Evolutionary conservation across 2,113 vertebrate species (phyloP), one percentile per base, ranked within the genome.

Genomic region (Nothocercus nigrocapillus): DNA sequence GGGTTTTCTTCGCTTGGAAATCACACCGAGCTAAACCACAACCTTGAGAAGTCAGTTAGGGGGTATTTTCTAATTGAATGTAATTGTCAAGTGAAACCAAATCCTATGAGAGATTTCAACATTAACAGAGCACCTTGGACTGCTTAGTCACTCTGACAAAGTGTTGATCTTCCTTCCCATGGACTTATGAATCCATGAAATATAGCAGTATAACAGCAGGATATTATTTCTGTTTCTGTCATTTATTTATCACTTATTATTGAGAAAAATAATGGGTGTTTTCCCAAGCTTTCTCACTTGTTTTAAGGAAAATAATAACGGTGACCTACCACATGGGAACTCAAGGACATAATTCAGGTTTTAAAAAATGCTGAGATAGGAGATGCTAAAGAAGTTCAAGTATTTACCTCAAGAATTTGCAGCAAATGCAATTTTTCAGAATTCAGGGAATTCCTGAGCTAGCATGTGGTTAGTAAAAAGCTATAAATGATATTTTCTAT

Each of bases 1-100:
- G 47, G 59, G 16, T 49, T 70, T 80, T 75, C 49, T 77, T 82
- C 82, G 28, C 68, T 34, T 72, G 63, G 64, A 94, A 96, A 91
- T 63, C 72, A 45, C 36, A 82, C 67, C 67, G 63, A 76, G 84
- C 68, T 67, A 51, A 91, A 91, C 32, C 89, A 75, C 96, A 96
- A 77, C 93, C 91, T 94, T 94, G 89, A 97, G 87, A 88, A 94
- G 88, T 83, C 85, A 91, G 79, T 95, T 89, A 92, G 74, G 82
- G 38, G 38, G 64, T 90, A 83, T 86, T 89, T 81, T 68, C 89
- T 95, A 96, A 96, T 89, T 95, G 95, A 94, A 94, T 94, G 84
- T 89, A 92, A 94, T 94, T 79, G 49, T 40, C 86, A 85, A 91
- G 81, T 66, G 74, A 89, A 59, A 58, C 89, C 61, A 92, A 62